Base-by-base conservation (phyloP, 2,797 vertebrate species). In the Balearica regulorum region DNA sequence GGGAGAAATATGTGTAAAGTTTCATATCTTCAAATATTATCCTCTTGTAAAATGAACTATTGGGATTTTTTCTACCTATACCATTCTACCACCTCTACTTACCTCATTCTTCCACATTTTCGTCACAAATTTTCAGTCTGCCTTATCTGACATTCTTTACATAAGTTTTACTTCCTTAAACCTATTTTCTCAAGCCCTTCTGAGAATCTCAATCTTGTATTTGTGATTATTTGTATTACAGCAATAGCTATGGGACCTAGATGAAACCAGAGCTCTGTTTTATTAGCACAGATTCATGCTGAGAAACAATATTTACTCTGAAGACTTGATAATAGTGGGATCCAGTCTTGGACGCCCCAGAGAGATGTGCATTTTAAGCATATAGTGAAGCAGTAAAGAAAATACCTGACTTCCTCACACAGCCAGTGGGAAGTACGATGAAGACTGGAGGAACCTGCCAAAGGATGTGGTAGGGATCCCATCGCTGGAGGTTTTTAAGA, bases 181-280 rank as follows among this genome's bases (percentile, higher is more conserved):
- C 48, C 22, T 81, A 62, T 83, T 85, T 94, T 91, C 43, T 24
- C 53, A 82, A 83, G 37, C n/a, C 43, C 58, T 96, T 94, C 76
- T 53, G 80, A 89, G 80, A 89, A 89, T 87, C n/a, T 61, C 84
- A 86, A n/a, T 90, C 90, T 93, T 78, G 44, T 93, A 48, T 93
- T 88, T 76, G 29, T 87, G 76, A 93, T 94, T 95, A 78, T 92
- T 94, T 93, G 79, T 94, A 90, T 94, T 96, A 90, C 48, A 82
- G 57, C 62, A 93, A 81, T 41, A 83, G 57, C 64, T 83, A 41
- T 66, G 75, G 86, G 73, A 88, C 62, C 35, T 61, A 80, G 68
- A 70, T 68, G 83, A 89, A 93, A 87, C 37, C 48, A 82, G 49
- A 96, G 55, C 12, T 87, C 90, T 73, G 29, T 94, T 94, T 89